phyloP scores from a whole-genome alignment of 1,140 invertebrate species.

The Papilio polyxenes region DNA sequence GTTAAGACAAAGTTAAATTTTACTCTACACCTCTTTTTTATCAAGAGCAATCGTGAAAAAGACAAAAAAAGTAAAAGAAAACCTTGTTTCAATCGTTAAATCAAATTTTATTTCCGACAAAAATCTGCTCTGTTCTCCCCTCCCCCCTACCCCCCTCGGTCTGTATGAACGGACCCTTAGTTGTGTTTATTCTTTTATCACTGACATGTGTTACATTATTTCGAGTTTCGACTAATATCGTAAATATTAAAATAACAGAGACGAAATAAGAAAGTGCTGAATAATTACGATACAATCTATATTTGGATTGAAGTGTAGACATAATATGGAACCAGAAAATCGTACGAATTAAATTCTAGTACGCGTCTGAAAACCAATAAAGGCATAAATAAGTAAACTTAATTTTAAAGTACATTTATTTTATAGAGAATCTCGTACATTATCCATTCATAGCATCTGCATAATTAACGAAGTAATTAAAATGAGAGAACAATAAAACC shows the following conservation, averaged over 20 bases:
- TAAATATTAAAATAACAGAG: neutral
- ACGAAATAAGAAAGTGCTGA: neutral
- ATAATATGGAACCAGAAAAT: neutral
- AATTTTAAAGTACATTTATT: conserved; percentile 41
- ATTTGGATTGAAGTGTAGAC: too few relatives aligned
- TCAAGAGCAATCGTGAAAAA: too few relatives aligned
- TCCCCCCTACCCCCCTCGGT: neutral
- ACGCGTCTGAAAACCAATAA: too few relatives aligned
- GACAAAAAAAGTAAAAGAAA: too few relatives aligned
- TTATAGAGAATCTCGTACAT: conserved; percentile 52
- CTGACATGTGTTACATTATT: neutral
- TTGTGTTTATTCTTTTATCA: neutral
- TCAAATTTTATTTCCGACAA: too few relatives aligned
- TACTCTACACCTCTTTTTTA: too few relatives aligned
- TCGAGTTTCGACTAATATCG: neutral
- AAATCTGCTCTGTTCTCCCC: too few relatives aligned
- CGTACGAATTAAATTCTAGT: too few relatives aligned
- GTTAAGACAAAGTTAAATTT: too few relatives aligned
- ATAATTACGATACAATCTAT: neutral
- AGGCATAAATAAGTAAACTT: too few relatives aligned
- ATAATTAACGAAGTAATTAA: conserved; percentile 13
- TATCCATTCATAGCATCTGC: neutral
- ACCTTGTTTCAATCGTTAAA: too few relatives aligned
- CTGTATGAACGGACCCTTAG: neutral
- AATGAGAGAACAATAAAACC: conserved; percentile 59